phyloP scores from a whole-genome alignment of 2,113 vertebrate species.

The Fulmarus glacialis region DNA sequence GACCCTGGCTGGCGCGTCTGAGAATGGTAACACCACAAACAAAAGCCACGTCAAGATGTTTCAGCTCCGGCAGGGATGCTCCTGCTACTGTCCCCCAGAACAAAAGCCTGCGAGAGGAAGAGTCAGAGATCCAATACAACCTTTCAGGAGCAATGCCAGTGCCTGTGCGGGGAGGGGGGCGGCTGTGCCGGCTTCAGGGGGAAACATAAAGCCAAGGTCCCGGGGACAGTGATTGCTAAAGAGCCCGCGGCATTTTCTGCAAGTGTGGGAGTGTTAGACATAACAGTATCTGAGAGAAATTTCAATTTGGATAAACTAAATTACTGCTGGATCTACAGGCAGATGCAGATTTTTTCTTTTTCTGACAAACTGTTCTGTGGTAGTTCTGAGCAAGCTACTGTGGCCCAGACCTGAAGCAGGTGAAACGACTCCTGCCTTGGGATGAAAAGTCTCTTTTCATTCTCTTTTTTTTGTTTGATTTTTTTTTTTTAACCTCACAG shows the following conservation, averaged over 20 bases:
- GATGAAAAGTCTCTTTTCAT: neutral
- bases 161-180: rapidly evolving
- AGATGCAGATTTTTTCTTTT: neutral
- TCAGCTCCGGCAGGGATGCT: rapidly evolving
- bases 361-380: neutral
- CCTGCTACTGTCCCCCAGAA: no score
- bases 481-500: neutral
- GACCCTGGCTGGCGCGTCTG: rapidly evolving
- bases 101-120: neutral
- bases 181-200: no score
- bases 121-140: rapidly evolving
- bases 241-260: rapidly evolving
- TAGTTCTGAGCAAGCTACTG: neutral
- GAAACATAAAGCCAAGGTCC: neutral
- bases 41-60: neutral
- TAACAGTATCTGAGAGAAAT: neutral
- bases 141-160: neutral
- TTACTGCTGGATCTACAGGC: neutral
- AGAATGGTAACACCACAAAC: rapidly evolving
- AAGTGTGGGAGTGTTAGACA: neutral
- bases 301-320: neutral
- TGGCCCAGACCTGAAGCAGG: neutral
- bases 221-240: neutral
- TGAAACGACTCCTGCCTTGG: neutral
- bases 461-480: no score